Evolutionary conservation across 2,797 vertebrate genomes (phyloP).

Genomic region (Mormyrops attenuatus): DNA sequence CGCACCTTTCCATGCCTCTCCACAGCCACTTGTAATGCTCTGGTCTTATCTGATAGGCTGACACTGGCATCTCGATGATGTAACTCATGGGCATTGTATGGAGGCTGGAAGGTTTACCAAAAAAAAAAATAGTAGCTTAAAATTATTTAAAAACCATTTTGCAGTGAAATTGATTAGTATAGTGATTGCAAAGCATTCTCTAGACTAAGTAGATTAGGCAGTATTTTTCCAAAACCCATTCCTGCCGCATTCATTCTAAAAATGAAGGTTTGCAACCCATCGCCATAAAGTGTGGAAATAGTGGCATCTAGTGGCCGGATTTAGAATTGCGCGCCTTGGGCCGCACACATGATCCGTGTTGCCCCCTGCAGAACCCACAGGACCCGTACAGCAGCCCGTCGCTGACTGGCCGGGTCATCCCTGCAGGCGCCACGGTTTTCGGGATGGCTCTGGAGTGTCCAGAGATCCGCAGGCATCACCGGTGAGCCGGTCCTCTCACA

Average conservation of each 20-base stretch:
- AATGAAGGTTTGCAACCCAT: neutral
- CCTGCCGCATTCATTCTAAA: neutral
- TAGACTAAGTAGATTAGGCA: neutral
- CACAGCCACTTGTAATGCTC: neutral
- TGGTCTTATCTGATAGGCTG: neutral
- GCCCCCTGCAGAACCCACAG: constrained; percentile 39
- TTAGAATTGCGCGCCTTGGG: neutral
- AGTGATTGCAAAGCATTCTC: neutral
- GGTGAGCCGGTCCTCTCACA: constrained; percentile 53
- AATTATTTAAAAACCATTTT: neutral
- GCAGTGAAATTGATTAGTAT: neutral
- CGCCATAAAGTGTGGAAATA: neutral
- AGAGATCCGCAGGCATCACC: constrained; percentile 90
- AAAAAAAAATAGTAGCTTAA: neutral
- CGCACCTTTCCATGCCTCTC: neutral
- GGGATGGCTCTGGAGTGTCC: constrained; percentile 83
- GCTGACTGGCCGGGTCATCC: constrained; percentile 81
- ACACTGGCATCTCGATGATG: neutral
- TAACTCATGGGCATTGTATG: neutral
- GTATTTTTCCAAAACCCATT: neutral
- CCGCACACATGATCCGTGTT: neutral
- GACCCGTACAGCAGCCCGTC: constrained; percentile 44
- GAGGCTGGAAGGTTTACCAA: neutral
- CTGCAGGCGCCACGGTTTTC: constrained; percentile 81
- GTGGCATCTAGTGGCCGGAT: constrained; percentile 25